phyloP scores from a whole-genome alignment of 2,113 vertebrate species.

The Lasiurus cinereus region DNA sequence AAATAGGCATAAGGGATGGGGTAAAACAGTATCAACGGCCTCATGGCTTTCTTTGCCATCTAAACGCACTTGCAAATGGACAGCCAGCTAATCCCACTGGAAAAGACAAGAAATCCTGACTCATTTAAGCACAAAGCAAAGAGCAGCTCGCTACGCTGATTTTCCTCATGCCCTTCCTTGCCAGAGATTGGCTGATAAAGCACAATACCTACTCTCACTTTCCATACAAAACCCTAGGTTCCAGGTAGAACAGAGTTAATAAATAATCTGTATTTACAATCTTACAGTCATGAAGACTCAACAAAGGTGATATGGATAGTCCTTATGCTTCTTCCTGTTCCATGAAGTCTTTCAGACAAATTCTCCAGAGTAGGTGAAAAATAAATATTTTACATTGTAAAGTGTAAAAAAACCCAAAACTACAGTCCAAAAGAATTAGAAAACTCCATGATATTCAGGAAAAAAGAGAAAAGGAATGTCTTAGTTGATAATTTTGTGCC shows the following conservation, averaged over 20 bases:
- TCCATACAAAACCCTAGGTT: conserved; percentile 79
- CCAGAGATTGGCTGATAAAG: conserved; percentile 29
- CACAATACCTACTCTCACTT: conserved; percentile 80
- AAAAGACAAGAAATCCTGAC: conserved; percentile 68
- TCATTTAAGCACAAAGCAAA: conserved; percentile 77
- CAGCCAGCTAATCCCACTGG: conserved; percentile 67
- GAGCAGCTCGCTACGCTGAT: conserved; percentile 59
- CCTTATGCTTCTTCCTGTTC: conserved; percentile 86
- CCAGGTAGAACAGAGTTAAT: conserved; percentile 89
- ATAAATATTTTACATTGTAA: conserved; percentile 90
- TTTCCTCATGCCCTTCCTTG: conserved; percentile 71
- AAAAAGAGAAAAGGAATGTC: conserved; percentile 87
- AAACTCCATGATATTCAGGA: conserved; percentile 79
- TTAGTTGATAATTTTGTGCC: conserved; percentile 86
- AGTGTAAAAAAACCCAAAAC: conserved; percentile 17
- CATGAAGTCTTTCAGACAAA: conserved; percentile 85
- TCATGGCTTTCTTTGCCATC: conserved; percentile 63
- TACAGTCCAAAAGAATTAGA: conserved; percentile 70
- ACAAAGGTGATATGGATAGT: conserved; percentile 87
- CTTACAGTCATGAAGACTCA: conserved; percentile 88
- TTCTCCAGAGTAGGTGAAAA: conserved; percentile 86
- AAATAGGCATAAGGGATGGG: background rate
- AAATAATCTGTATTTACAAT: conserved; percentile 94
- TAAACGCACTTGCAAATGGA: conserved; percentile 66
- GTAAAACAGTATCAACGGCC: conserved; percentile 52